Evolutionary conservation across 2,113 vertebrate species (phyloP).

Genomic region (Alligator mississippiensis): DNA sequence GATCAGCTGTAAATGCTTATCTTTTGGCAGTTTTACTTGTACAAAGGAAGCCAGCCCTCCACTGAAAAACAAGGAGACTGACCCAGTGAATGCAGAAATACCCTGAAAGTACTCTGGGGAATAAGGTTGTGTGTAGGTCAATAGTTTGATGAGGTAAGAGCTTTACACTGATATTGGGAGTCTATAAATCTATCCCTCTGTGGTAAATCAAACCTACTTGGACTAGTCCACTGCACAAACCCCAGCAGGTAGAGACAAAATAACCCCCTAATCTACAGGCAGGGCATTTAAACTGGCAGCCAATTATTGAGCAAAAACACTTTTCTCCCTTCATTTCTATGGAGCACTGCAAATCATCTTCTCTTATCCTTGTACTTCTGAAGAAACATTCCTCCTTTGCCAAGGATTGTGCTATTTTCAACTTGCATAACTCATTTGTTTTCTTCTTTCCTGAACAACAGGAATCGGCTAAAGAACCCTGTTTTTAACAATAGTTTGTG

Average conservation of each 20-base stretch:
- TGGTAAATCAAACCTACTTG: background rate
- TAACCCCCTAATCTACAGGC: background rate
- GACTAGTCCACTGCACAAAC: background rate
- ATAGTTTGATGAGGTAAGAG: background rate
- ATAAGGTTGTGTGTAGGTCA: background rate
- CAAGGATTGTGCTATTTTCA: background rate
- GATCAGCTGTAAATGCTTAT: background rate
- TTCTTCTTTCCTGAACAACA: background rate
- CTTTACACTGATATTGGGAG: background rate
- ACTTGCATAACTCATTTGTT: background rate
- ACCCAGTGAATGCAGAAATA: too few species aligned
- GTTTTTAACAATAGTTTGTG: background rate
- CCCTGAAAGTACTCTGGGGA: background rate
- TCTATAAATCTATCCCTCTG: background rate
- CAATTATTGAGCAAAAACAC: background rate
- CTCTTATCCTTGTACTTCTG: background rate
- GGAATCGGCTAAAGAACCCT: background rate
- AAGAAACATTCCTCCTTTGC: background rate
- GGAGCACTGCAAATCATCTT: background rate
- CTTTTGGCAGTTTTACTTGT: background rate
- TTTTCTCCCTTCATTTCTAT: constrained; percentile 13
- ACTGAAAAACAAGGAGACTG: background rate
- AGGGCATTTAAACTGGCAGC: background rate
- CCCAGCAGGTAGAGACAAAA: background rate
- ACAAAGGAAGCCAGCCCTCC: background rate